Base-by-base conservation (phyloP, 2,888 invertebrate genomes). In the Nomada goodeniana region DNA sequence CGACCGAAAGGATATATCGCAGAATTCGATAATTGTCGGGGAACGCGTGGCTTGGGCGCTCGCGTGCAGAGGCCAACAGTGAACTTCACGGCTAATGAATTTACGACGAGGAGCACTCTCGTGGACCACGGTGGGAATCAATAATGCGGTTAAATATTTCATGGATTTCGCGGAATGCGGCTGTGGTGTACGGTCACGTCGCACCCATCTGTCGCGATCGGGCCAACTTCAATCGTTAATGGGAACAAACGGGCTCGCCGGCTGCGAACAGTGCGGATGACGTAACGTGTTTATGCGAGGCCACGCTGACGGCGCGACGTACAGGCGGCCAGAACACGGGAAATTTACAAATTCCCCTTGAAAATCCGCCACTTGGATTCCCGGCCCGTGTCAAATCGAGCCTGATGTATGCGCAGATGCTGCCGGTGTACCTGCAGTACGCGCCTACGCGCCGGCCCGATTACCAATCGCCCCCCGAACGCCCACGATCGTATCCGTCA, bases 121-220 rank as follows among this genome's bases (percentile, higher is more conserved):
- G 86, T 86, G 88, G 86, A 88, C 87, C 84, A 83, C 86, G 89
- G 86, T 88, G 90, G 89, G 89, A 92, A 92, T 92, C 91, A 91
- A 92, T 92, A 92, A 91, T 89, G 88, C 89, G 88, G 88, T 92
- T 91, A 92, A 92, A 92, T 92, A 92, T 92, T 92, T 92, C 91
- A 91, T 90, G 90, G 88, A 90, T 91, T 91, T 92, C 90, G 89
- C 83, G 91, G 89, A 92, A 92, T 91, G 88, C 88, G 89, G 87
- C 87, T 79, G 87, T 82, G 82, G 57, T 87, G 88, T 90, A 90
- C 90, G 88, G 90, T 91, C 92, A 92, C 92, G 92, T 92, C 91
- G 89, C 86, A 78, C 85, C 91, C 92, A 92, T 92, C 91, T 91
- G 92, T 92, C 89, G 92, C 90, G 89, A 92, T 92, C 90, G 89